Percentiles rank a stretch among this genome's conserved stretches.
phyloP scores from a whole-genome alignment of 2,113 vertebrate species.

The Platycercus adscitus region DNA sequence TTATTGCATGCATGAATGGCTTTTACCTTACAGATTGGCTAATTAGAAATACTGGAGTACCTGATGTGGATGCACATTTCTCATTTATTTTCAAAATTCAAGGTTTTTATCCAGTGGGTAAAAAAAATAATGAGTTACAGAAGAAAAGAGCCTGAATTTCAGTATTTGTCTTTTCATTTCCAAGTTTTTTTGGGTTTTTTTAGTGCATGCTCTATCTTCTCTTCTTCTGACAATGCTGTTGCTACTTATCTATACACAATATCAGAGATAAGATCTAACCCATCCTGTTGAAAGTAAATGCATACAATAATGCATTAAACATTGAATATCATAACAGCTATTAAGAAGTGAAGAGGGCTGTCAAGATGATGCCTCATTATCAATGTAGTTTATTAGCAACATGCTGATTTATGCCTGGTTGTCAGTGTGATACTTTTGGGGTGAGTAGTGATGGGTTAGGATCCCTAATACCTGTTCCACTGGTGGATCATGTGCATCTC shows the following conservation, averaged over 20 bases:
- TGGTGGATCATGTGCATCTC: neutral
- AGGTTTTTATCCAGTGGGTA: neutral
- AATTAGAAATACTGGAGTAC: conserved; percentile 7
- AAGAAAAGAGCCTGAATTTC: neutral
- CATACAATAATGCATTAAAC: neutral
- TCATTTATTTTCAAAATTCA: neutral
- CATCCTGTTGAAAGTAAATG: neutral
- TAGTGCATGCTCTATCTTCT: neutral
- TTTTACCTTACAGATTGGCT: conserved; percentile 51
- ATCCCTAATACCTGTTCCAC: neutral
- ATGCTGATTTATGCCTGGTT: neutral
- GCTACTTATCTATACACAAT: conserved; percentile 10
- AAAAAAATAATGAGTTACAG: neutral
- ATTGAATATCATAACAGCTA: neutral
- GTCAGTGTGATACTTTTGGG: neutral
- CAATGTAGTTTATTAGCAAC: neutral
- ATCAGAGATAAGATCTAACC: neutral
- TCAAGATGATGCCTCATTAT: neutral
- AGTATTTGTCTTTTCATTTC: neutral
- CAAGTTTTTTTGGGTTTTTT: neutral
- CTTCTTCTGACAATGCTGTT: neutral
- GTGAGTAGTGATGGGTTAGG: neutral
- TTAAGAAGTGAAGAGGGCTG: neutral
- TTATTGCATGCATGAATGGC: conserved; percentile 58
- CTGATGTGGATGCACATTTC: conserved; percentile 38